phyloP scores from a whole-genome alignment of 2,888 invertebrate genomes.

The Dromius quadrimaculatus region DNA sequence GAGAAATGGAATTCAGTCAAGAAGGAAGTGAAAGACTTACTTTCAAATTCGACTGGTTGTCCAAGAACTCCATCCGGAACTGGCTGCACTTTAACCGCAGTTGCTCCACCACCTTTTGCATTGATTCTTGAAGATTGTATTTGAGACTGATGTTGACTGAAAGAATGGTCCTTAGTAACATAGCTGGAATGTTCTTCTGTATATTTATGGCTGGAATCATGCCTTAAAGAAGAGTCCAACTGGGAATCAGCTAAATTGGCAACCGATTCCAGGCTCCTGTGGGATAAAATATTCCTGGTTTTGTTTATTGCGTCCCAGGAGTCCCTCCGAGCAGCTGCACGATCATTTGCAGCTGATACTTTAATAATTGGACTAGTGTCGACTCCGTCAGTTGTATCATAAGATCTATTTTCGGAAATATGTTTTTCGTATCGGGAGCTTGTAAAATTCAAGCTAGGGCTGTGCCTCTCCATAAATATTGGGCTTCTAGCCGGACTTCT shows the following conservation, averaged over 20 bases:
- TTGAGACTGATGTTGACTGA: slow-evolving; percentile 59
- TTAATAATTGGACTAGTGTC: slow-evolving; percentile 72
- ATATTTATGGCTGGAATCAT: slow-evolving; percentile 35
- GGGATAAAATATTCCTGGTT: slow-evolving; percentile 80
- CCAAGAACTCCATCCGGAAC: slow-evolving; percentile 90
- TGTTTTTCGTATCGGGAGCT: slow-evolving; percentile 26
- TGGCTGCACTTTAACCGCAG: slow-evolving; percentile 86
- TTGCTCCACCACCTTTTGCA: slow-evolving; percentile 81
- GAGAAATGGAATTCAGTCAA: no score
- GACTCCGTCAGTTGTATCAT: slow-evolving; percentile 59
- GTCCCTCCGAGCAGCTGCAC: slow-evolving; percentile 72
- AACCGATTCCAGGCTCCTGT: slow-evolving; percentile 77
- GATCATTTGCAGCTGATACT: slow-evolving; percentile 71
- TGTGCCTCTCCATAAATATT: slow-evolving; percentile 60
- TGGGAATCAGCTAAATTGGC: slow-evolving; percentile 77
- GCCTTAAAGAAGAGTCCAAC: slow-evolving; percentile 66
- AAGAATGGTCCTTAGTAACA: slow-evolving; percentile 58
- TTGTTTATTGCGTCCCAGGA: slow-evolving; percentile 88
- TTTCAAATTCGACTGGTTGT: slow-evolving; percentile 95
- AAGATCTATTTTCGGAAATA: slow-evolving; percentile 18
- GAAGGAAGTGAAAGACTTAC: slow-evolving; percentile 77
- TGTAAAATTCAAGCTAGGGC: slow-evolving; percentile 56
- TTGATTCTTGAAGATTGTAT: slow-evolving; percentile 44
- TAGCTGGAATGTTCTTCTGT: slow-evolving; percentile 62
- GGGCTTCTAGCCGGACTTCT: slow-evolving; percentile 59